Evolutionary conservation across 2,888 invertebrate species (phyloP).

Genomic region (Adineta ricciae): DNA sequence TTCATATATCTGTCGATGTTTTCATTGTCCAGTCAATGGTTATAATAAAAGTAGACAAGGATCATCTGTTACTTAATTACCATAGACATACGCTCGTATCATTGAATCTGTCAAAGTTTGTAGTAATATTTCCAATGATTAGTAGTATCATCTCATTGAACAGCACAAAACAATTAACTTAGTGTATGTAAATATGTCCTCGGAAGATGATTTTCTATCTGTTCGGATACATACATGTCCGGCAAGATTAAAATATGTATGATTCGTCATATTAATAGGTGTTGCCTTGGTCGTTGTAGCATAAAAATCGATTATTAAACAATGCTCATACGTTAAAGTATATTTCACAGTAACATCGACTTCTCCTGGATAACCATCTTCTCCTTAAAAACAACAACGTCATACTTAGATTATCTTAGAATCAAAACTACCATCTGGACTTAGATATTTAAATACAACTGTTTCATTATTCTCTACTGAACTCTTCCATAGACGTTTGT

Average conservation of each 20-base stretch:
- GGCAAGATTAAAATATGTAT: conserved; percentile 79
- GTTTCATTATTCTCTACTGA: conserved; percentile 37
- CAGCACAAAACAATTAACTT: too few relatives aligned
- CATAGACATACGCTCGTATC: too few relatives aligned
- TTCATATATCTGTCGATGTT: too few relatives aligned
- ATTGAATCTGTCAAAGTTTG: too few relatives aligned
- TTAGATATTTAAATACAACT: conserved; percentile 37
- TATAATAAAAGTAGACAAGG: too few relatives aligned
- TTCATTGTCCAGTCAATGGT: too few relatives aligned
- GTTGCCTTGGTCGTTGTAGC: conserved; percentile 69
- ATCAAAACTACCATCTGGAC: background rate
- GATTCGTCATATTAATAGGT: conserved; percentile 73
- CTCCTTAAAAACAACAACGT: conserved; percentile 49
- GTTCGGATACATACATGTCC: conserved; percentile 61
- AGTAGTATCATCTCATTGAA: too few relatives aligned
- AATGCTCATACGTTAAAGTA: conserved; percentile 60
- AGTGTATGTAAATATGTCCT: too few relatives aligned
- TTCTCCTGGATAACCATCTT: conserved; percentile 80
- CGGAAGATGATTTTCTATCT: too few relatives aligned
- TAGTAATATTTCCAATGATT: too few relatives aligned
- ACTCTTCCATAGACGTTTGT: conserved; percentile 53
- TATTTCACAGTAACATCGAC: conserved; percentile 64
- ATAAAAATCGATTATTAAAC: conserved; percentile 65
- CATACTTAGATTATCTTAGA: too few relatives aligned
- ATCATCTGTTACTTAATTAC: too few relatives aligned